phyloP scores from a whole-genome alignment of 2,888 invertebrate genomes.

The Orthosia cruda region DNA sequence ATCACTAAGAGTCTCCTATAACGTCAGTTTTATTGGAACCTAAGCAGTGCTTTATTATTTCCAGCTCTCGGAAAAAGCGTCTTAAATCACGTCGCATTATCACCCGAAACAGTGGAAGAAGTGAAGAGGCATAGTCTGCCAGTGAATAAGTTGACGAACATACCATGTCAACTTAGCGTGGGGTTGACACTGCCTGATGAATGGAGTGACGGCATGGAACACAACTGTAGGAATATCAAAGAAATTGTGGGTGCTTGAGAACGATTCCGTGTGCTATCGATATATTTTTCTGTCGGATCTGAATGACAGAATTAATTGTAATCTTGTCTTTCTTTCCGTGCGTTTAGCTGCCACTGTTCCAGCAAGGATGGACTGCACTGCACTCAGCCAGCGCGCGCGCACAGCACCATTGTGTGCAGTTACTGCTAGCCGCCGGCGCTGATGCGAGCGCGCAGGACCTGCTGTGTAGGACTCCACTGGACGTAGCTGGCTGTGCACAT shows the following conservation, averaged over 20 bases:
- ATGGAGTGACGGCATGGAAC: conserved; percentile 67
- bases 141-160: conserved; percentile 47
- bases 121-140: conserved; percentile 26
- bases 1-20: neutral
- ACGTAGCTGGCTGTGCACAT: conserved; percentile 64
- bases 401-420: conserved; percentile 70
- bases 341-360: conserved; percentile 80
- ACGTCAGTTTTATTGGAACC: neutral
- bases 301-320: neutral
- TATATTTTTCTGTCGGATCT: neutral
- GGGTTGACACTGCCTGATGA: conserved; percentile 33
- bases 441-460: conserved; percentile 53
- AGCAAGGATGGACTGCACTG: conserved; percentile 90
- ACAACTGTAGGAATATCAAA: conserved; percentile 56
- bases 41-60: conserved; percentile 6
- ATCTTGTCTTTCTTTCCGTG: neutral
- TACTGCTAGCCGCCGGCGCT: conserved; percentile 69
- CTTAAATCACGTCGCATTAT: neutral
- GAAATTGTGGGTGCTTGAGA: conserved; percentile 34
- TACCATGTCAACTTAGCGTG: conserved; percentile 52
- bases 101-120: conserved; percentile 40
- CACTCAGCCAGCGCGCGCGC: conserved; percentile 90
- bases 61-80: conserved; percentile 32
- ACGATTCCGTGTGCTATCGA: neutral
- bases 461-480: conserved; percentile 64